Conservation (phyloP, 1,140 invertebrate species). For the Zaprionus lachaisei region DNA sequence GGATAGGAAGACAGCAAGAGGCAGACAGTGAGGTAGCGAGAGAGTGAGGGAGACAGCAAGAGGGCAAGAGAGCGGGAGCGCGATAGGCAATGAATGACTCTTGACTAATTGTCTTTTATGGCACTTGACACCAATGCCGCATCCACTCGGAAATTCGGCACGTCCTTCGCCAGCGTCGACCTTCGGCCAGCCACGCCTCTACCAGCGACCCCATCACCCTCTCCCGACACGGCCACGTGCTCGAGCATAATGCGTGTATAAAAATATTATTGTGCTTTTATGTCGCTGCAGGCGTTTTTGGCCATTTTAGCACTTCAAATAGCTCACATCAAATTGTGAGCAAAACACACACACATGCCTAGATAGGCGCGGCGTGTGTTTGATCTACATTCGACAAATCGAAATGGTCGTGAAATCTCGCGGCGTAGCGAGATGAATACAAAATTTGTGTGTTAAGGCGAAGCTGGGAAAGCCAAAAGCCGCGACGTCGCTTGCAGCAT, state of each 20-base stretch:
- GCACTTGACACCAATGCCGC: conserved; percentile 30
- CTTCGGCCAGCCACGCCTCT: conserved; percentile 6
- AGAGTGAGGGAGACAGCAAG: background rate
- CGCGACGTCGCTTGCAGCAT: too few species aligned
- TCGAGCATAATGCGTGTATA: conserved; percentile 42
- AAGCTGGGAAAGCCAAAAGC: background rate
- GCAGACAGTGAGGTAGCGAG: background rate
- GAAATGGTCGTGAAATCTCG: conserved; percentile 21
- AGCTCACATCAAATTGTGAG: conserved; percentile 13
- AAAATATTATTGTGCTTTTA: conserved; percentile 50
- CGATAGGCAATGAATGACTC: conserved; percentile 33
- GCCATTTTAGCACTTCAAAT: conserved; percentile 47
- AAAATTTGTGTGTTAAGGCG: conserved; percentile 23
- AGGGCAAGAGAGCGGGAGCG: background rate
- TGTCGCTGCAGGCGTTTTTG: conserved; percentile 39
- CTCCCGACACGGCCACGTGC: conserved; percentile 8
- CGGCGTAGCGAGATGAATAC: conserved; percentile 33
- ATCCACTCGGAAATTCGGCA: conserved; percentile 15
- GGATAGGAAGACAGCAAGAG: background rate
- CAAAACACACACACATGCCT: conserved; percentile 9
- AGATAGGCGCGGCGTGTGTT: background rate
- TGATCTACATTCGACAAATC: conserved; percentile 23
- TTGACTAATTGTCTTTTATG: conserved; percentile 53
- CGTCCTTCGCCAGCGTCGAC: conserved; percentile 16
- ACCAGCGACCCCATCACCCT: background rate